Evolutionary conservation across 1,140 invertebrate genomes (phyloP), one percentile per base, ranked within the genome.

Genomic region (Vollenhovia emeryi): DNA sequence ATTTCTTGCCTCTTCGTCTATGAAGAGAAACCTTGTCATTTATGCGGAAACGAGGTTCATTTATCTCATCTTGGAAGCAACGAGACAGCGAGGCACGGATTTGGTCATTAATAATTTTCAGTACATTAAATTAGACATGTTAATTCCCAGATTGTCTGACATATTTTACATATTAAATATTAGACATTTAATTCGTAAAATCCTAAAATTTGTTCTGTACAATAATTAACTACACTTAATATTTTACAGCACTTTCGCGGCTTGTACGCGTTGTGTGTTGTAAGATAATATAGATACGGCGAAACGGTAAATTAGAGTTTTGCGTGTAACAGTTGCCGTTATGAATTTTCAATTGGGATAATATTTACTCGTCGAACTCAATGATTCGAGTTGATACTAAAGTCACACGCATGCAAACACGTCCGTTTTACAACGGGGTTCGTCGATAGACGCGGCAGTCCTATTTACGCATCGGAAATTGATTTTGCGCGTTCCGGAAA

Each of bases 391-490:
- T 78, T 36, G 50, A 50, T 9, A 13, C 27, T 43, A 36, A 66
- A 78, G 73, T 79, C 33, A 36, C 36, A 18, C 45, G 48, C 40
- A 75, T 43, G 43, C 40, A 57, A 30, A 55, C 24, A 24, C 60
- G 13, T 78, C 13, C 30, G 36, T 66, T 79, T 84, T 64, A 79
- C 45, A 45, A 18, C 40, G 40, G 6, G 2, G 43, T 40, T 52
- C 30, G 13, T n/a, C 8, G 13, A 18, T 15, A 68, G 11, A 68
- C 36, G 43, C 57, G 45, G 52, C 18, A 18, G 62, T 36, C 11
- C 69, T 75, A 86, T 74, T 86, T 86, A 84, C 69, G 66, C 45
- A 33, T n/a, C 74, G 83, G 86, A 87, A 87, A 87, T 87, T 87
- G 83, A 87, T 87, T 87, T 68, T 40, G 66, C 48, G 27, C 68